Evolutionary conservation across 2,113 vertebrate genomes (phyloP), one percentile per base, ranked within the genome.

Genomic region (Rhea americana): DNA sequence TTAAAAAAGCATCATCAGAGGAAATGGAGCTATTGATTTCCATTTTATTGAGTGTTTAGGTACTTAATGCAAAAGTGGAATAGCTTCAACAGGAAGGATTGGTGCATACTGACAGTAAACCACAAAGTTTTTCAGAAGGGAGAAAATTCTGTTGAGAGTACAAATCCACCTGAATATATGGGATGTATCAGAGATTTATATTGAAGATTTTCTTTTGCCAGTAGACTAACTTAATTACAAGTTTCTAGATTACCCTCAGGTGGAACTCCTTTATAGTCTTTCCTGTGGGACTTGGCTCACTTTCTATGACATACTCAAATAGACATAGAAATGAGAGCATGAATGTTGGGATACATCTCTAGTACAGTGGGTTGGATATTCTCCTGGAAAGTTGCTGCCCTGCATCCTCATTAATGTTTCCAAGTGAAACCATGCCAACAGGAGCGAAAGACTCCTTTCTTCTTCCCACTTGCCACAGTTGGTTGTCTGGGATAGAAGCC

Each of bases 291-390:
- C 56, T 35, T 59, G 25, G 8, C 30, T 78, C n/a, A 20, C 61
- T 86, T 93, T 77, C 3, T 47, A 21, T 21, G 37, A 85, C 30
- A 24, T 20, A 32, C 14, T 18, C 53, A 61, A 87, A 79, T 1
- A 87, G 71, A 79, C 43, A 48, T 3, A 25, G 30, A 89, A 87
- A 56, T 3, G 35, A 0, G 1, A 82, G 7, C 1, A 1, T 0
- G 1, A 47, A 12, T n/a, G 28, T 85, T 82, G 68, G 62, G 28
- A 48, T 68, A 13, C 19, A 32, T 35, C 32, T 92, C n/a, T 35
- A n/a, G 56, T 32, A 19, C 26, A 19, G n/a, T 25, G 37, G 7
- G 12, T 32, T 81, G 68, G 59, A 37, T 0, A 1, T 45, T 17
- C 8, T 73, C n/a, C 78, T 74, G 82, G 47, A 94, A 90, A 74